phyloP scores from a whole-genome alignment of 2,797 vertebrate genomes.

The Silurus lanzhouensis region DNA sequence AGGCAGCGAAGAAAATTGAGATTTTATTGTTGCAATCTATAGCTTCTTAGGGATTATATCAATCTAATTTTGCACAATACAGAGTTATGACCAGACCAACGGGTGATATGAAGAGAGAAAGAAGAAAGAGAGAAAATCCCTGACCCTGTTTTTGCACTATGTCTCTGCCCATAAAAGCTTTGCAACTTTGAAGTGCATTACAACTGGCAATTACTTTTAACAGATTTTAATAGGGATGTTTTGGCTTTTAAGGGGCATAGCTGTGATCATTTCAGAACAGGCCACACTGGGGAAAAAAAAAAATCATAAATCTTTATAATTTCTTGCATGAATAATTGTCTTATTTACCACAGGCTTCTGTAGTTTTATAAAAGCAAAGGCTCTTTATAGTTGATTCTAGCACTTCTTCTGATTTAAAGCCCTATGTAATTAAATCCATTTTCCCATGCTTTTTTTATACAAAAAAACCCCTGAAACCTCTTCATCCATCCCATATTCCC shows the following conservation, averaged over 20 bases:
- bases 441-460: neutral
- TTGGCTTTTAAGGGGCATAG: neutral
- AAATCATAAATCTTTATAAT: neutral
- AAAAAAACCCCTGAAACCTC: neutral
- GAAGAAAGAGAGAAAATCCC: neutral
- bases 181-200: neutral
- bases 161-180: neutral
- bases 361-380: neutral
- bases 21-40: constrained; percentile 10
- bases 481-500: neutral
- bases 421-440: neutral
- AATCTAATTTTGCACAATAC: neutral
- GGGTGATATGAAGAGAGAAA: neutral
- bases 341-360: neutral
- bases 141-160: neutral
- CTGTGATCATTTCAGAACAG: neutral
- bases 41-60: neutral
- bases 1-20: neutral
- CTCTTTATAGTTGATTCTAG: neutral
- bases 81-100: neutral
- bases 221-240: neutral
- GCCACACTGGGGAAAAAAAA: neutral
- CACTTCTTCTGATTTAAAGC: neutral
- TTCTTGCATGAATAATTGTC: neutral
- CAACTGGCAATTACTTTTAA: neutral